Evolutionary conservation across 1,140 invertebrate species (phyloP), one percentile per base, ranked within the genome.

Genomic region (Bombus ignitus): DNA sequence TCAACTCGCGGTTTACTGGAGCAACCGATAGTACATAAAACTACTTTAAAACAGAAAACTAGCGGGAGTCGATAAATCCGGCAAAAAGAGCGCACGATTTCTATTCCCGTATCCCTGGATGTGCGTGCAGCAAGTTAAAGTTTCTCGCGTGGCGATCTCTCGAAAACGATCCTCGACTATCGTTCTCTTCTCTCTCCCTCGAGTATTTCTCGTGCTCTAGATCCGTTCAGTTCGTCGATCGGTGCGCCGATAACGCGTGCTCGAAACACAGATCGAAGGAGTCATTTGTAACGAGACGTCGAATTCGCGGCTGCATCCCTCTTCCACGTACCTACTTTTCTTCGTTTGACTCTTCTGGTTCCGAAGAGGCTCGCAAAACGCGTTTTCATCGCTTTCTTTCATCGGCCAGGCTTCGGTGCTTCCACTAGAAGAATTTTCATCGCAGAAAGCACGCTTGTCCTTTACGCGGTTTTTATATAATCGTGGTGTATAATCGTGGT

Each of bases 251-350:
- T 71, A 81, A 47, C 78, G 66, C 79, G 68, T 37, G 12, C 79
- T 73, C 44, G 32, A 73, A 81, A 73, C 79, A 73, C 47, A 72
- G 28, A 80, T 81, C 22, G 35, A 72, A 71, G 35, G 12, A 44
- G 6, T 9, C 32, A 2, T 70, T 78, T 35, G 77, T 44, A 79
- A 79, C 62, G n/a, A 66, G 39, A 66, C 62, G 22, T 80, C 62
- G 62, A 47, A 79, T 68, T 47, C 65, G 32, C 42, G 6, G 39
- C 22, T 68, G 32, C 18, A 10, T 22, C 32, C 32, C 32, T 68
- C 18, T 68, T 35, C 8, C 65, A n/a, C 18, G 13, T 15, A 18
- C 13, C 66, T 68, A 25, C 3, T 71, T 12, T 71, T 39, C 25
- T 59, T 35, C 12, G n/a, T 25, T 28, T 32, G 59, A 4, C n/a